phyloP scores from a whole-genome alignment of 2,113 vertebrate species.

The Alaudala cheleensis region DNA sequence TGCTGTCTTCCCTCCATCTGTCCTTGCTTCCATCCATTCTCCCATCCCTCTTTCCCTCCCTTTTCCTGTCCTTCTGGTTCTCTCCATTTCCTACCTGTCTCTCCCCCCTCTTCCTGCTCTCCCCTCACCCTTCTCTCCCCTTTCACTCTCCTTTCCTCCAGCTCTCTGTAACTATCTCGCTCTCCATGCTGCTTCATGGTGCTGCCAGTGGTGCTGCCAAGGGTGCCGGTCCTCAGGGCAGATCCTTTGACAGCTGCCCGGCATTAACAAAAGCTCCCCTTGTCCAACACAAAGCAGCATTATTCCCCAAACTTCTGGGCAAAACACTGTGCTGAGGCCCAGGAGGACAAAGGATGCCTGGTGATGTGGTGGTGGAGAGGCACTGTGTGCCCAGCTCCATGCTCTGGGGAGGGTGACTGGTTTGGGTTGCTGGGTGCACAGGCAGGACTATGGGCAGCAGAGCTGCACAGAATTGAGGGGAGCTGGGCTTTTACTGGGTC shows the following conservation, averaged over 20 bases:
- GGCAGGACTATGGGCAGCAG: rapidly evolving
- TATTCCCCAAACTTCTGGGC: not conserved
- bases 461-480: not conserved
- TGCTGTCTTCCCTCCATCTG: not conserved
- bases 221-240: not conserved
- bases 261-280: not conserved
- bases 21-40: not conserved
- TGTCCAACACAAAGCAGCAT: slow-evolving; percentile 12
- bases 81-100: not conserved
- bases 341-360: not conserved
- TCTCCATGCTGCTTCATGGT: not conserved
- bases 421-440: rapidly evolving
- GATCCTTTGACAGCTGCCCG: not conserved
- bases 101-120: not conserved
- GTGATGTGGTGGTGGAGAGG: not conserved
- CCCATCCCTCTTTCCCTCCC: not conserved
- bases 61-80: not conserved
- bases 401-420: not conserved
- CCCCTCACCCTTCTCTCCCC: not conserved
- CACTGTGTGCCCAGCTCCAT: rapidly evolving
- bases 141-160: not conserved
- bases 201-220: not conserved
- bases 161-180: not conserved
- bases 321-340: not conserved
- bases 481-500: not conserved